phyloP scores from a whole-genome alignment of 2,113 vertebrate species.

The Craseonycteris thonglongyai region DNA sequence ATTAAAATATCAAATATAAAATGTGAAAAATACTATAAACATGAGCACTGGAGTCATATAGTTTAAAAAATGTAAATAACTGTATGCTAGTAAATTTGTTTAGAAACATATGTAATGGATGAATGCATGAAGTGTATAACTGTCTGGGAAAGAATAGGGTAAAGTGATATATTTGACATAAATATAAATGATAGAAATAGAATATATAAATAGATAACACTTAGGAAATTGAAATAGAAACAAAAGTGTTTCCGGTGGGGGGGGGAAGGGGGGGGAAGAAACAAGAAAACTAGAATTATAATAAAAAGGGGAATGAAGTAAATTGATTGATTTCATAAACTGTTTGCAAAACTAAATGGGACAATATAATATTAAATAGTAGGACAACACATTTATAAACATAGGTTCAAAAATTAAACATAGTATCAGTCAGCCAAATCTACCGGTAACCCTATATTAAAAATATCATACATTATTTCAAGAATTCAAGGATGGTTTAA shows the following conservation, averaged over 20 bases:
- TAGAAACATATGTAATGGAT: neutral
- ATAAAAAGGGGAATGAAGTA: neutral
- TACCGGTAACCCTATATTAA: neutral
- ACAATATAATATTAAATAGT: neutral
- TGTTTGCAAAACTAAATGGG: neutral
- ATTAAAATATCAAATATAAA: neutral
- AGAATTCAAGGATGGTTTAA: neutral
- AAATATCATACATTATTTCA: neutral
- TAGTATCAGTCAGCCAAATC: neutral
- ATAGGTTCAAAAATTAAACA: neutral
- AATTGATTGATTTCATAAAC: neutral
- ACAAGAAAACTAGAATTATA: neutral
- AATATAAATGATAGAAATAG: neutral
- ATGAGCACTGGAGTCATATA: neutral
- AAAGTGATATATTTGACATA: neutral
- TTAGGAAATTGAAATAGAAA: neutral
- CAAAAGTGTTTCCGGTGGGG: neutral
- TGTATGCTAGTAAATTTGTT: neutral
- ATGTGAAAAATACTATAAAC: neutral
- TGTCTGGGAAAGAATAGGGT: neutral
- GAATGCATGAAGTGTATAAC: neutral
- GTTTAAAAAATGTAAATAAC: neutral
- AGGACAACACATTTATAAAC: neutral
- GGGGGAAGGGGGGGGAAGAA: neutral
- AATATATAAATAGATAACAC: neutral